Conservation (phyloP, 1,140 invertebrate genomes). For the Drosophila mojavensis region DNA sequence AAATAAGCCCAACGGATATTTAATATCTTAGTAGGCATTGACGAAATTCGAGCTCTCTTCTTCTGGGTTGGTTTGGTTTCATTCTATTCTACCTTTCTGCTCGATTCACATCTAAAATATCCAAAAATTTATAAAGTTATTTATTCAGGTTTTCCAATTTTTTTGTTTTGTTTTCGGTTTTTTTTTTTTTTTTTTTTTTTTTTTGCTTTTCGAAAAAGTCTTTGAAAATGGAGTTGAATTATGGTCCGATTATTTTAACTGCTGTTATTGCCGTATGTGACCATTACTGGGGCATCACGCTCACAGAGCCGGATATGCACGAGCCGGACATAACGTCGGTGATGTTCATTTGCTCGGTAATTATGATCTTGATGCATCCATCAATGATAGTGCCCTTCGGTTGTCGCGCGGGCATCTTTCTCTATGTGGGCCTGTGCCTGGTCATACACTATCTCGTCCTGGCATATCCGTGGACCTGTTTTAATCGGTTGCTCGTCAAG, state of each 20-base stretch:
- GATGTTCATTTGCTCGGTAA: not conserved
- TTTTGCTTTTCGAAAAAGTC: no score
- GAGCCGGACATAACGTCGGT: not conserved
- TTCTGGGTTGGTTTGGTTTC: not conserved
- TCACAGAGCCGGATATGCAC: not conserved
- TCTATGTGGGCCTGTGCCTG: not conserved
- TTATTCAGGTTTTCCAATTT: no score
- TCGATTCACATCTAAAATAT: not conserved
- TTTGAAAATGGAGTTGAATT: not conserved
- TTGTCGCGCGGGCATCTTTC: not conserved
- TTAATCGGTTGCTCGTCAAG: not conserved
- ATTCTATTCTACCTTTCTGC: not conserved
- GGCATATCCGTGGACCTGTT: not conserved
- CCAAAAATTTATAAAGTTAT: no score
- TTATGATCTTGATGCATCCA: not conserved
- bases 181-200: no score
- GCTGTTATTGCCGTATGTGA: not conserved
- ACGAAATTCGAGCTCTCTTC: not conserved
- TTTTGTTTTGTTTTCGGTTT: no score
- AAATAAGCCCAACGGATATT: no score
- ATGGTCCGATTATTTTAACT: not conserved
- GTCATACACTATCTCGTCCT: not conserved
- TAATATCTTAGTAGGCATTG: not conserved
- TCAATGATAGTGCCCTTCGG: not conserved
- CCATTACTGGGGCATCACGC: no score